Base-by-base conservation (phyloP, 2,797 vertebrate genomes). In the Morus bassanus region DNA sequence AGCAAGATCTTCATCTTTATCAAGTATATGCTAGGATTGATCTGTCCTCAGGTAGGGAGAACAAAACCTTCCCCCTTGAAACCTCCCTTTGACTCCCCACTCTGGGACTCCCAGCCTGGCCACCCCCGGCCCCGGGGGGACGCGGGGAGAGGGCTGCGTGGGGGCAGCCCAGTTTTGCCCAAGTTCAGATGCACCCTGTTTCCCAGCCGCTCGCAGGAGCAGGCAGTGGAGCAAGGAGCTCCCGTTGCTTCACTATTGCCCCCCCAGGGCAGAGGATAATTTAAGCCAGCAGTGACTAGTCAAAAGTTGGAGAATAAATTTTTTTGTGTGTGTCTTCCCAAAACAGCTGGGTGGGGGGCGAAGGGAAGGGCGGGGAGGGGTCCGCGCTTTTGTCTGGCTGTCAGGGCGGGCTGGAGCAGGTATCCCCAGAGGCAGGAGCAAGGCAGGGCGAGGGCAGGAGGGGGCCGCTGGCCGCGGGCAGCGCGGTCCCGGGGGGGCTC, bases 31-130 rank as follows among this genome's bases (percentile, higher is more conserved):
- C 4, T 35, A 80, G 68, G 72, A 94, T 93, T 96, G 94, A 91
- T 92, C 88, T 93, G 65, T 91, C 61, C 68, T 81, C 75, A 94
- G 96, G 88, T 96, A 97, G 96, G 92, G 85, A 95, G 97, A 93
- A 91, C 78, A 96, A 96, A 93, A 94, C 80, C 83, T 59, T 27
- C 83, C 81, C 28, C 73, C 51, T 54, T 33, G 81, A 93, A 88
- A 53, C 33, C 51, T 76, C 70, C 39, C 39, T 84, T 64, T 82
- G 91, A n/a, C 50, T 68, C 77, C 89, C 82, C 50, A 17, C 64
- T 39, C 35, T 8, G 12, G 63, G 90, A 59, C 84, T 90, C 54
- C 93, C 83, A 39, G 37, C 51, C 43, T 22, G 45, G 35, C 43
- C 56, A 43, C 46, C 61, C 51, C 41, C 10, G 31, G 39, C n/a